phyloP scores from a whole-genome alignment of 2,888 invertebrate genomes.

The Cyaniris semiargus region DNA sequence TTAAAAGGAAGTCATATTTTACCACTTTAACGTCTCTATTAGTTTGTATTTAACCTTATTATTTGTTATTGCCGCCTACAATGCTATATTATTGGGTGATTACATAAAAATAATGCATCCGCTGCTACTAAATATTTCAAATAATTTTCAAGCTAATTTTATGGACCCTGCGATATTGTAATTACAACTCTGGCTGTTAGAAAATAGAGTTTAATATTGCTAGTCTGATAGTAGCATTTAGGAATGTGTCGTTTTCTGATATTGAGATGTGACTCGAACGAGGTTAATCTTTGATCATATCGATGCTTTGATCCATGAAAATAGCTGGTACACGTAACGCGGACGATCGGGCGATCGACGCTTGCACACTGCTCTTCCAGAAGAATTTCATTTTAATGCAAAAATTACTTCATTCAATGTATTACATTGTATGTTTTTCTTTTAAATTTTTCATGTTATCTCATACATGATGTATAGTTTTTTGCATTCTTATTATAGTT shows the following conservation, averaged over 20 bases:
- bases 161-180: neutral
- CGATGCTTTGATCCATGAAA: conserved; percentile 14
- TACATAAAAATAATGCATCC: conserved; percentile 3
- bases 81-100: neutral
- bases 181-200: neutral
- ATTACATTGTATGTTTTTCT: too few relatives aligned
- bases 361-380: neutral
- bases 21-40: neutral
- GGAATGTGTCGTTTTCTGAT: conserved; percentile 12
- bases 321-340: conserved; percentile 7
- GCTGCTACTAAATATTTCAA: neutral
- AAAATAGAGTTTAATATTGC: neutral
- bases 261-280: conserved; percentile 1
- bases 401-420: too few relatives aligned
- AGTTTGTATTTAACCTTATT: neutral
- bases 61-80: neutral
- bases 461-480: too few relatives aligned
- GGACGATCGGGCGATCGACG: neutral
- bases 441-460: too few relatives aligned
- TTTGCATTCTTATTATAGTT: too few relatives aligned
- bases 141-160: neutral
- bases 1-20: conserved; percentile 5
- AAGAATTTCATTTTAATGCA: neutral
- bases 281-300: conserved; percentile 21
- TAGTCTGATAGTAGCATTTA: neutral